phyloP scores from a whole-genome alignment of 2,888 invertebrate genomes.

The Bhutanitis thaidina region DNA sequence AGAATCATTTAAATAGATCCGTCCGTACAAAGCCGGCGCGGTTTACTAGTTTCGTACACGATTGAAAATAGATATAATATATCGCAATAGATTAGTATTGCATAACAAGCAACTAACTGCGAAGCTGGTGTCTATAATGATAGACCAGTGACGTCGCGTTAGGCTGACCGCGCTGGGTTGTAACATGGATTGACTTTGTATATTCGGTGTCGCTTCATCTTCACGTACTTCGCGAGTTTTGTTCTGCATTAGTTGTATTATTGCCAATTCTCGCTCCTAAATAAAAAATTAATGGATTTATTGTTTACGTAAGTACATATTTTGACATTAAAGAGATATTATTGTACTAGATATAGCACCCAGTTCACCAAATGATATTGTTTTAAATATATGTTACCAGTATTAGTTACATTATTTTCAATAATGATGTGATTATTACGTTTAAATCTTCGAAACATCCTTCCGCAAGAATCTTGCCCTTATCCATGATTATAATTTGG shows the following conservation, averaged over 20 bases:
- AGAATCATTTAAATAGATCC: no score
- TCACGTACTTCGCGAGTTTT: constrained; percentile 55
- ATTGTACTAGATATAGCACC: no score
- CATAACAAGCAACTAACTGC: constrained; percentile 47
- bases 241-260: constrained; percentile 60
- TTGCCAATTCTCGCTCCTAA: constrained; percentile 53
- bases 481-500: constrained; percentile 71
- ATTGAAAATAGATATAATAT: no score
- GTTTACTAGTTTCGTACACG: no score
- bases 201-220: constrained; percentile 35
- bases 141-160: constrained; percentile 44
- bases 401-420: no score
- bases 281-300: no score
- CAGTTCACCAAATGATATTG: no score
- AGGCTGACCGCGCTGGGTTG: constrained; percentile 52
- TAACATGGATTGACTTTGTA: constrained; percentile 33
- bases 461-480: constrained; percentile 54
- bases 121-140: constrained; percentile 46
- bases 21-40: no score
- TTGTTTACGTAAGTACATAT: no score
- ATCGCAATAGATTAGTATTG: no score
- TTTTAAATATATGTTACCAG: no score
- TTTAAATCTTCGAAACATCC: constrained; percentile 58
- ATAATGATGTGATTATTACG: constrained; percentile 36
- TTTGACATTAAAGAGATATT: no score